phyloP scores from a whole-genome alignment of 92 coral and sea anemone species.

The Diadumene lineata region DNA sequence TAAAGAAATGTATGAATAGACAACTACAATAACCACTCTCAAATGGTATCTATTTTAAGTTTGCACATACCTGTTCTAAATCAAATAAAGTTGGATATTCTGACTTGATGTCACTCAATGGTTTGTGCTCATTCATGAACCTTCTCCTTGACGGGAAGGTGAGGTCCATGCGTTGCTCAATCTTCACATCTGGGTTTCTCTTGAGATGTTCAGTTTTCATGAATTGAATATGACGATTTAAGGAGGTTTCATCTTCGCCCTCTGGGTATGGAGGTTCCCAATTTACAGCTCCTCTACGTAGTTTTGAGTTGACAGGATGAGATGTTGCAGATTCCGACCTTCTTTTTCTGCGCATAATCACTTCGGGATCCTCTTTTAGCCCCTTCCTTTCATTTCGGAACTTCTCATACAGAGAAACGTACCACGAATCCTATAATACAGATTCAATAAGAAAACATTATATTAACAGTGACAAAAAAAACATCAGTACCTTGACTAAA shows the following conservation, averaged over 20 bases:
- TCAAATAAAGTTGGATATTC: slow-evolving; percentile 70
- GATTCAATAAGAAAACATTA: too few species aligned
- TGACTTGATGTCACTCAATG: slow-evolving; percentile 24
- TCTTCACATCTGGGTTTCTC: slow-evolving; percentile 48
- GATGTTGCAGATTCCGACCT: too few species aligned
- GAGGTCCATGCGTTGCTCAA: slow-evolving; percentile 44
- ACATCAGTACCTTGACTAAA: neutral
- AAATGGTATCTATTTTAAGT: too few species aligned
- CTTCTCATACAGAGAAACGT: too few species aligned
- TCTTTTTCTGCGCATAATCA: neutral
- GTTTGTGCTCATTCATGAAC: slow-evolving; percentile 30
- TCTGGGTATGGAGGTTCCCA: slow-evolving; percentile 80
- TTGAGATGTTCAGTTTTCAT: slow-evolving; percentile 44
- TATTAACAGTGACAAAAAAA: neutral
- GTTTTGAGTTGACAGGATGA: slow-evolving; percentile 4
- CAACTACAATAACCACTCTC: too few species aligned
- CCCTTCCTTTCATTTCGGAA: neutral
- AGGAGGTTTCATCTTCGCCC: slow-evolving; percentile 64
- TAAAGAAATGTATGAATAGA: too few species aligned
- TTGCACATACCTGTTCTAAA: slow-evolving; percentile 47
- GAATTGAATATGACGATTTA: slow-evolving; percentile 41
- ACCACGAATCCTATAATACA: too few species aligned
- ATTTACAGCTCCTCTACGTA: slow-evolving; percentile 59
- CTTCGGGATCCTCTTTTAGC: neutral
- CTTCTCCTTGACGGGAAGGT: slow-evolving; percentile 58